These are phyloP conservation scores for Cerceris rybyensis DNA, from an alignment of 2,888 invertebrate genomes.

Conservation along the genomic window DNA sequence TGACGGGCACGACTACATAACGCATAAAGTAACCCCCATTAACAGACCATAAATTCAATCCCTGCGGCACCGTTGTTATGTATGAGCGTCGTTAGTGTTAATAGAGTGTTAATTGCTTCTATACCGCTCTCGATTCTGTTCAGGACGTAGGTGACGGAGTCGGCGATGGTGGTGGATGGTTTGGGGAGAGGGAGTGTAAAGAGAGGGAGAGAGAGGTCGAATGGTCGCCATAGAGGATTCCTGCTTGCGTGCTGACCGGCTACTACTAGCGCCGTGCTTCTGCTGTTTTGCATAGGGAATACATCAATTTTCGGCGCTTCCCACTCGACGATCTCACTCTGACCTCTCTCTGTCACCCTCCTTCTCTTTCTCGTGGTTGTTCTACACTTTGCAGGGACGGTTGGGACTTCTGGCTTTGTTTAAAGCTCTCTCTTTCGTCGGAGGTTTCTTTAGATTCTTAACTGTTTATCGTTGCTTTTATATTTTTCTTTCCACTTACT, in stretches of 20 bases:
- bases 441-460: too few relatives aligned
- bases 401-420: too few relatives aligned
- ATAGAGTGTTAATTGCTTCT: slow-evolving; percentile 82
- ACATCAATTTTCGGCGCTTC: slow-evolving; percentile 79
- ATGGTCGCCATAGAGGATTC: slow-evolving; percentile 65
- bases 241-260: slow-evolving; percentile 71
- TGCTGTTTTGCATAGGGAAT: slow-evolving; percentile 79
- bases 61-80: slow-evolving; percentile 77
- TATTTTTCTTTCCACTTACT: too few relatives aligned
- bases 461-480: too few relatives aligned
- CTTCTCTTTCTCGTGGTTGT: slow-evolving; percentile 33
- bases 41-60: slow-evolving; percentile 80
- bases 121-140: slow-evolving; percentile 80
- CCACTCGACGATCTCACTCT: slow-evolving; percentile 54
- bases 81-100: slow-evolving; percentile 81
- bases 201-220: slow-evolving; percentile 58
- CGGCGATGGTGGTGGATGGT: slow-evolving; percentile 58
- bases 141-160: slow-evolving; percentile 81
- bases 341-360: slow-evolving; percentile 20
- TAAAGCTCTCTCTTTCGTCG: too few relatives aligned
- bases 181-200: slow-evolving; percentile 38
- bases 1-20: slow-evolving; percentile 71
- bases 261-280: slow-evolving; percentile 74
- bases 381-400: background rate
- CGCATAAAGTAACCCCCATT: slow-evolving; percentile 80